Base-by-base conservation (phyloP, 2,888 invertebrate genomes). In the Diaphora mendica region DNA sequence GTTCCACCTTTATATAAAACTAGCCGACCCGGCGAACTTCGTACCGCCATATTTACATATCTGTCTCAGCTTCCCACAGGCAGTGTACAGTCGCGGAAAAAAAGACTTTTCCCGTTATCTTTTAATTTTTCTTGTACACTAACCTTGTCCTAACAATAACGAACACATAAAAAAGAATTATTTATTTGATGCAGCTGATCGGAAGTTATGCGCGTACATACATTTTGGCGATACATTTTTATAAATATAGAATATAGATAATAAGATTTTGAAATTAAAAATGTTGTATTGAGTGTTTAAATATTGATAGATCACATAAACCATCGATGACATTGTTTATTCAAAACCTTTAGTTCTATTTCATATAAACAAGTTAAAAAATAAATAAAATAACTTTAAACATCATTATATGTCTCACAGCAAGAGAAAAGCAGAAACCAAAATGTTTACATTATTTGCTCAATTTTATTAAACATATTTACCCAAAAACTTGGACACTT, bases 401-500 rank as follows among this genome's bases (percentile, higher is more conserved):
- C 2, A 30, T 62, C 2, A 17, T 62, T 17, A 13, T 59, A 3
- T 17, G 17, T 26, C 13, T 4, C 13, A 62, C 17, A 44, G 13
- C 4, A n/a, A 35, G 48, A 55, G 35, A 15, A 17, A 4, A 68
- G 15, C n/a, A 68, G n/a, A 68, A 39, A 26, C 26, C 15, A n/a
- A 55, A 68, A 4, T 35, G 68, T 59, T 68, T 35, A 39, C 4
- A 35, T 26, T 69, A 33, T 26, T 55, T 55, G n/a, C 35, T 42
- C 39, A 62, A 70, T 30, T 65, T 39, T n/a, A 23, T n/a, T 39
- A 39, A 35, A 39, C 35, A 64, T 65, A 65, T 39, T 70, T 42
- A 44, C 39, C 62, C 30, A 62, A 42, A 64, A 64, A 33, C 64
- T 59, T 59, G 55, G 39, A n/a, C 35, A 69, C 39, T 68, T 64